Base-by-base conservation (phyloP, 92 coral and sea anemone species). In the Porites cylindrica region DNA sequence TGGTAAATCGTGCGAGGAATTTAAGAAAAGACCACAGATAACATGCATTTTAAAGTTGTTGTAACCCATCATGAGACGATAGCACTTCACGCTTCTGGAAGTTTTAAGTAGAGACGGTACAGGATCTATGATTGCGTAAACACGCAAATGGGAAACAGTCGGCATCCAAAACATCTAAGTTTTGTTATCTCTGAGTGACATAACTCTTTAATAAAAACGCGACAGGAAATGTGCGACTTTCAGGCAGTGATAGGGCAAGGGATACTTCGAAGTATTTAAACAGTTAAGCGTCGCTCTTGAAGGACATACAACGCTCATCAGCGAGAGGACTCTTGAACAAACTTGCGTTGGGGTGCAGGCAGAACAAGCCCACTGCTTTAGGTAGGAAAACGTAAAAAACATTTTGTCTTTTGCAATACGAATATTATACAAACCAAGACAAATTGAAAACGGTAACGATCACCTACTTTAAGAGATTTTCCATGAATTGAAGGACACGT, bases 101-200 rank as follows among this genome's bases (percentile, higher is more conserved):
- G 65, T 75, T 20, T 53, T 51, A 19, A 20, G 64, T 32, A 20
- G 65, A 63, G 47, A 75, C 63, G 38, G 78, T 52, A 51, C n/a
- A 75, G 17, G 43, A 8, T 21, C 19, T 16, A 12, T 43, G 54
- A 29, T 32, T n/a, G 43, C 6, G 26, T 54, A 8, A 53, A 18
- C 60, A 23, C 78, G 70, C 69, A 70, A 70, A 32, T 70, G 59
- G 66, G 56, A 82, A 82, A 20, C 59, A 60, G 69, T 7, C 60
- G 69, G 86, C 70, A 82, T 82, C 64, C 12, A 65, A 82, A 82
- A 43, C 4, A 81, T 81, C 43, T 17, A 10, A 82, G 18, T 59
- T 26, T 18, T 7, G 77, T 71, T 82, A 82, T 82, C 86, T 17
- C 32, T 43, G 38, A 56, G 58, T 82, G 76, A 70, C 86, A 82